A percentile compares a stretch with the other conserved stretches of the same genome.
Evolutionary conservation across 2,888 invertebrate species (phyloP).

Genomic region (Aleiodes testaceus): DNA sequence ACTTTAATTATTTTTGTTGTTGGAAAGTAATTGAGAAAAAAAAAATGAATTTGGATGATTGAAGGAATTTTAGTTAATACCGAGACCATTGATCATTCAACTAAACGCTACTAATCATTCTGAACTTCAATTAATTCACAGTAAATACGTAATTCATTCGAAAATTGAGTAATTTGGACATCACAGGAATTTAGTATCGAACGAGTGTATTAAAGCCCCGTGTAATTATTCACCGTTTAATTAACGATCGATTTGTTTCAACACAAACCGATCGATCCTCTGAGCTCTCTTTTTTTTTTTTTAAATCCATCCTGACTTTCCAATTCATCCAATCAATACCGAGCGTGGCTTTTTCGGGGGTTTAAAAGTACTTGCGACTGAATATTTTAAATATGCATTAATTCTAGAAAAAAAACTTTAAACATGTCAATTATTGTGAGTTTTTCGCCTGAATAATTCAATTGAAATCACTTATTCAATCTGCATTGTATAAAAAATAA

Average conservation of each 20-base stretch:
- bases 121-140: not conserved
- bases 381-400: too few relatives aligned
- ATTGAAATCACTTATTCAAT: too few relatives aligned
- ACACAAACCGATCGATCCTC: not conserved
- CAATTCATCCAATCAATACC: too few relatives aligned
- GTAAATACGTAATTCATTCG: not conserved
- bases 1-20: not conserved
- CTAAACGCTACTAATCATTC: constrained; percentile 24
- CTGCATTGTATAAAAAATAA: too few relatives aligned
- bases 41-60: constrained; percentile 35
- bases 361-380: too few relatives aligned
- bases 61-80: constrained; percentile 30
- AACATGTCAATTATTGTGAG: too few relatives aligned
- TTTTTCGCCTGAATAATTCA: too few relatives aligned
- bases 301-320: too few relatives aligned
- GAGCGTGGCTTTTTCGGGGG: too few relatives aligned
- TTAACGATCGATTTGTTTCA: constrained; percentile 15
- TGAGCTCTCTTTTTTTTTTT: too few relatives aligned
- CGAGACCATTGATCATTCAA: constrained; percentile 38
- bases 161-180: constrained; percentile 7
- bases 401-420: too few relatives aligned
- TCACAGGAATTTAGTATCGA: not conserved
- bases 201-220: not conserved
- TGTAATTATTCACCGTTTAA: constrained; percentile 22
- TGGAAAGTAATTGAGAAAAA: not conserved